These are phyloP conservation scores for Anarrhichthys ocellatus DNA, from an alignment of 2,113 vertebrate genomes.

Conservation along the genomic window DNA sequence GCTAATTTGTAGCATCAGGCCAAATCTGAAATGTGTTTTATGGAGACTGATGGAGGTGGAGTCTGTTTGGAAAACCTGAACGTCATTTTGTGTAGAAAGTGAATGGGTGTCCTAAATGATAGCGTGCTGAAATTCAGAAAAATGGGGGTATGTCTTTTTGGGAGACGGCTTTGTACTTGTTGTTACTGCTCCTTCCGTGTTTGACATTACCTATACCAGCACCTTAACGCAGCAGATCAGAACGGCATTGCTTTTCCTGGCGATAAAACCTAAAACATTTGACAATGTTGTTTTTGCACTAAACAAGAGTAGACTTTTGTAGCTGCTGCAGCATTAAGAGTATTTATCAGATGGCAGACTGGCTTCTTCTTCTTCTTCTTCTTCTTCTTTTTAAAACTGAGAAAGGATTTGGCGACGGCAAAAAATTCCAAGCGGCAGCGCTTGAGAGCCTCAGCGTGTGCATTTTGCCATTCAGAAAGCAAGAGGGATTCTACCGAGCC, in stretches of 20 bases:
- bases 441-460: neutral
- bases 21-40: neutral
- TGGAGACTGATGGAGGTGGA: neutral
- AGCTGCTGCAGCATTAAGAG: conserved; percentile 58
- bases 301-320: conserved; percentile 68
- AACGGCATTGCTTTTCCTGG: conserved; percentile 74
- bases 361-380: neutral
- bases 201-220: conserved; percentile 76
- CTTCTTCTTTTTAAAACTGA: neutral
- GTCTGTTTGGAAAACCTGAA: conserved; percentile 34
- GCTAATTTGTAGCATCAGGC: neutral
- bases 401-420: neutral
- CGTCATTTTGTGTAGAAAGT: neutral
- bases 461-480: conserved; percentile 1
- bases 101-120: neutral
- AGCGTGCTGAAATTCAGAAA: conserved; percentile 19
- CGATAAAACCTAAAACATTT: conserved; percentile 56
- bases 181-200: conserved; percentile 59
- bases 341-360: conserved; percentile 37
- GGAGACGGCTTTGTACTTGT: conserved; percentile 53
- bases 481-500: conserved; percentile 9
- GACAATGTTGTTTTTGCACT: conserved; percentile 77
- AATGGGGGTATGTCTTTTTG: conserved; percentile 13
- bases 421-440: conserved; percentile 14
- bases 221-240: conserved; percentile 80